Percentiles rank a stretch among this genome's conserved stretches.
Conservation (phyloP, 1,140 invertebrate species). For the Eubasilissa regina region DNA sequence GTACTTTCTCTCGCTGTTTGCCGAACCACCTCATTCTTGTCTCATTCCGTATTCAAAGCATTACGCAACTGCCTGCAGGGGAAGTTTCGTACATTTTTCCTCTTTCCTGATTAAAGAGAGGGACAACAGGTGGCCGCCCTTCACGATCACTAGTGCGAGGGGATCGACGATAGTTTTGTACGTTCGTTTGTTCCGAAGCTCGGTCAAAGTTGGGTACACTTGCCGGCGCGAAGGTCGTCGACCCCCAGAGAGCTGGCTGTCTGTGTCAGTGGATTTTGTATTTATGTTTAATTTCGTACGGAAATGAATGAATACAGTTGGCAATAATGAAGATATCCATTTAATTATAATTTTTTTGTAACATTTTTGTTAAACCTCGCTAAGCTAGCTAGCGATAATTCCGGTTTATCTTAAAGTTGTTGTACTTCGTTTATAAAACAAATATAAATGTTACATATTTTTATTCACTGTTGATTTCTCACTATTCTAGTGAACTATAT, state of each 20-base stretch:
- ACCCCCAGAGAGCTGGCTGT: neutral
- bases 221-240: slow-evolving; percentile 8
- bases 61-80: slow-evolving; percentile 4
- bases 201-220: slow-evolving; percentile 35
- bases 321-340: too few relatives aligned
- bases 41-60: slow-evolving; percentile 13
- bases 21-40: neutral
- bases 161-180: slow-evolving; percentile 11
- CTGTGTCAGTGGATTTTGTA: neutral
- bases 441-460: too few relatives aligned
- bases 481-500: too few relatives aligned
- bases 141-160: neutral
- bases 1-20: too few relatives aligned
- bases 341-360: too few relatives aligned
- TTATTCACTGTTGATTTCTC: too few relatives aligned
- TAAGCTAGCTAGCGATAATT: too few relatives aligned
- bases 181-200: slow-evolving; percentile 13
- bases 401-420: too few relatives aligned
- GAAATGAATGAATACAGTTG: too few relatives aligned
- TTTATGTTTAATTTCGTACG: neutral
- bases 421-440: too few relatives aligned
- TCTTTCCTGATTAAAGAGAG: slow-evolving; percentile 4
- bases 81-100: slow-evolving; percentile 7
- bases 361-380: too few relatives aligned
- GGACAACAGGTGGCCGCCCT: slow-evolving; percentile 21